Conservation (phyloP, 2,113 vertebrate species). For the Cyphomyrus discorhynchus region DNA sequence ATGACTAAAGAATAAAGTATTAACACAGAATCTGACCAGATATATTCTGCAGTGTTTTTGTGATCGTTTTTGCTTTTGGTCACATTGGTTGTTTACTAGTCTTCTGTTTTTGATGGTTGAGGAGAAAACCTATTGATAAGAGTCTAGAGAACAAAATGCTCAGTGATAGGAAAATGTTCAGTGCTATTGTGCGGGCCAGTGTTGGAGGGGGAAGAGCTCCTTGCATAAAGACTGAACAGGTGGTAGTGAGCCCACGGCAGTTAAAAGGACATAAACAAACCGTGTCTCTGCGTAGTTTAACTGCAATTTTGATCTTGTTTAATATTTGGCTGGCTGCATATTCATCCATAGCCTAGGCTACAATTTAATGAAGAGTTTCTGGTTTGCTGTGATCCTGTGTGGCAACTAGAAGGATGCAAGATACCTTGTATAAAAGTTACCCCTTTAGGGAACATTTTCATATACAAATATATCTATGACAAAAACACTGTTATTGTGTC, state of each 20-base stretch:
- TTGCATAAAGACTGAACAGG: slow-evolving; percentile 2
- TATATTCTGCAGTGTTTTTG: neutral
- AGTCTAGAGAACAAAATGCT: neutral
- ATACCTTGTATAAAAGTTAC: neutral
- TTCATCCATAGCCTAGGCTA: neutral
- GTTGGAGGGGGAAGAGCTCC: neutral
- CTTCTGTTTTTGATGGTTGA: neutral
- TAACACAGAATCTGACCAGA: neutral
- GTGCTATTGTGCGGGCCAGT: neutral
- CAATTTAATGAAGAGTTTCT: neutral
- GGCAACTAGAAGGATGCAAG: neutral
- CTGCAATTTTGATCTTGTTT: neutral
- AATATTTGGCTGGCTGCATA: neutral
- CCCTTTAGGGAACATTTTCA: neutral
- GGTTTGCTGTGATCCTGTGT: neutral
- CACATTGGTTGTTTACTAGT: neutral
- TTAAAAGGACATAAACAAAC: neutral
- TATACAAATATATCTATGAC: neutral
- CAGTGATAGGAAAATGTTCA: neutral
- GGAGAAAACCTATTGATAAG: neutral
- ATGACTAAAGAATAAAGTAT: neutral
- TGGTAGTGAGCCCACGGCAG: slow-evolving; percentile 2
- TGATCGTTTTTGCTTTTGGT: neutral
- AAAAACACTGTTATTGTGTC: neutral
- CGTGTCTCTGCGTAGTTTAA: neutral